Base-by-base conservation (phyloP, 2,888 invertebrate genomes). In the Carterocephalus palaemon region DNA sequence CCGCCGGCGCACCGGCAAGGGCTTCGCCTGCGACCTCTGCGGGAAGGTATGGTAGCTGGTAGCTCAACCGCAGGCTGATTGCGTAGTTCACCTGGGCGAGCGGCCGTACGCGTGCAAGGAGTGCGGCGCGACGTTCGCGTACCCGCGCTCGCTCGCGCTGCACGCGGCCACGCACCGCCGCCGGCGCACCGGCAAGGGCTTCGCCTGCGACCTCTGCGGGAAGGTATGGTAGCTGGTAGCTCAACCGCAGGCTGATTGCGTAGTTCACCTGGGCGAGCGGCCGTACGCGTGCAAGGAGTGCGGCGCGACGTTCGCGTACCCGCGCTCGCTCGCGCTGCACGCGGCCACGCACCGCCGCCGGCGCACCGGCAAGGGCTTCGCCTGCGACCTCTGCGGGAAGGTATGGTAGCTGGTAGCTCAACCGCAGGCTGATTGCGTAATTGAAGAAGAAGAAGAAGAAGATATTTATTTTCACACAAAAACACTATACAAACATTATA, bases 351-450 rank as follows among this genome's bases (percentile, higher is more conserved):
- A 91, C 59, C 79, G 80, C n/a, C 80, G 87, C 58, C 66, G 31
- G 13, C 31, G 73, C 29, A 59, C 66, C 62, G 12, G 69, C 74
- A 13, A 71, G 77, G 80, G 79, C 1, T 91, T 85, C 70, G 88
- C 90, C 5, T 93, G 93, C 63, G 91, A 92, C 50, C 82, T 90
- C 32, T 92, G 92, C 60, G 90, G 89, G 19, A 92, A 92, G 80
- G 83, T 86, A 63, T n/a, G n/a, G n/a, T n/a, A n/a, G n/a, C n/a
- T n/a, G n/a, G n/a, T n/a, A n/a, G 19, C n/a, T n/a, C n/a, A n/a
- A n/a, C n/a, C n/a, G n/a, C n/a, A n/a, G n/a, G n/a, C n/a, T n/a
- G n/a, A n/a, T n/a, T n/a, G n/a, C n/a, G n/a, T n/a, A n/a, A n/a
- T n/a, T n/a, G n/a, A n/a, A n/a, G n/a, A n/a, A n/a, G n/a, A n/a